A percentile compares a stretch with the other conserved stretches of the same genome.
Conservation (phyloP, 2,113 vertebrate genomes). For the Thomomys bottae region DNA sequence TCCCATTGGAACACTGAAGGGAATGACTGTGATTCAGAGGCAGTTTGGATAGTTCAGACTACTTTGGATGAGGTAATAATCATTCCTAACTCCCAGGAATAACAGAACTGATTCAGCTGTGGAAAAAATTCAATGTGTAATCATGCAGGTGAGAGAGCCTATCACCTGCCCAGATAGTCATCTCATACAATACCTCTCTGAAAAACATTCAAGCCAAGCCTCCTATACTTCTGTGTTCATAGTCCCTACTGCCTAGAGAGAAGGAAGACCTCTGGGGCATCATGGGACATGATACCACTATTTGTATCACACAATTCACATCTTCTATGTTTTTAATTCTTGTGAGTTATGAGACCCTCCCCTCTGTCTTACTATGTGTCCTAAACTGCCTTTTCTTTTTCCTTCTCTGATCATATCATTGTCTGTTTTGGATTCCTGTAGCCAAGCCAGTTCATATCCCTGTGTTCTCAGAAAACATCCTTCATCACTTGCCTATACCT, state of each 20-base stretch:
- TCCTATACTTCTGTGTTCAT: neutral
- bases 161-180: neutral
- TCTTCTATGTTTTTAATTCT: neutral
- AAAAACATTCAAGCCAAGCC: neutral
- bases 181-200: neutral
- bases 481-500: neutral
- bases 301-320: neutral
- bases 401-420: too few species aligned
- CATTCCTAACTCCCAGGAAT: neutral
- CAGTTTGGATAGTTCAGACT: neutral
- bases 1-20: neutral
- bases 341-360: neutral
- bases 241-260: neutral
- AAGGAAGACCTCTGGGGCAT: neutral
- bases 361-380: neutral
- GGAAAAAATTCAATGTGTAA: neutral
- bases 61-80: neutral
- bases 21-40: neutral
- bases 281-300: neutral
- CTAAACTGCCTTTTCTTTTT: too few species aligned
- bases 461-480: neutral
- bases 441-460: too few species aligned
- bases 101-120: constrained; percentile 20
- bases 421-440: too few species aligned
- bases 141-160: neutral